A percentile compares a stretch with the other conserved stretches of the same genome.
These are phyloP conservation scores for Neodiprion virginianus DNA, from an alignment of 1,140 invertebrate genomes.

Conservation along the genomic window DNA sequence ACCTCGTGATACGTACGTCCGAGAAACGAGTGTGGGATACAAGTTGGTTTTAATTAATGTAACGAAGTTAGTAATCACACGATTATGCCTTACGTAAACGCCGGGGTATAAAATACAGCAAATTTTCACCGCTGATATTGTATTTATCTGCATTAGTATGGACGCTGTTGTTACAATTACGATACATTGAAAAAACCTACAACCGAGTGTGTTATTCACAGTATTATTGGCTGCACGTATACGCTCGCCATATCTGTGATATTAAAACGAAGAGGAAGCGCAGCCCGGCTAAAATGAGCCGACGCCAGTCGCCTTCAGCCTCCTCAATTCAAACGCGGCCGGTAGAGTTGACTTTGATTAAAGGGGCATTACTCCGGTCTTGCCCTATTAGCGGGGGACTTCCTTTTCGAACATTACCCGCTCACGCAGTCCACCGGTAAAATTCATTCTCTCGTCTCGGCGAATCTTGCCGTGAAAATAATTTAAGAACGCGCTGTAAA, in stretches of 20 bases:
- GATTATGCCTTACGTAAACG: neutral
- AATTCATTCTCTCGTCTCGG: no score
- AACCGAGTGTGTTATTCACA: no score
- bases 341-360: constrained; percentile 10
- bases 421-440: no score
- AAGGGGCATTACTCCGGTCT: constrained; percentile 10
- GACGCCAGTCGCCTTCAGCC: neutral
- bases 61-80: neutral
- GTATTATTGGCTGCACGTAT: neutral
- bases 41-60: neutral
- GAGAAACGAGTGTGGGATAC: neutral
- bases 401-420: neutral
- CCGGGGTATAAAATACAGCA: neutral
- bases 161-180: neutral
- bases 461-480: no score
- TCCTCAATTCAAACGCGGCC: constrained; percentile 11
- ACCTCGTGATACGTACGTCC: neutral
- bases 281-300: neutral
- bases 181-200: neutral
- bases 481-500: no score
- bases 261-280: neutral
- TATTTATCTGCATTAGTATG: neutral
- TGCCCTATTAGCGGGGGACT: neutral
- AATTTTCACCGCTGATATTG: neutral
- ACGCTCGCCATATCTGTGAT: neutral